phyloP scores from a whole-genome alignment of 2,113 vertebrate species.

The Semnopithecus entellus region DNA sequence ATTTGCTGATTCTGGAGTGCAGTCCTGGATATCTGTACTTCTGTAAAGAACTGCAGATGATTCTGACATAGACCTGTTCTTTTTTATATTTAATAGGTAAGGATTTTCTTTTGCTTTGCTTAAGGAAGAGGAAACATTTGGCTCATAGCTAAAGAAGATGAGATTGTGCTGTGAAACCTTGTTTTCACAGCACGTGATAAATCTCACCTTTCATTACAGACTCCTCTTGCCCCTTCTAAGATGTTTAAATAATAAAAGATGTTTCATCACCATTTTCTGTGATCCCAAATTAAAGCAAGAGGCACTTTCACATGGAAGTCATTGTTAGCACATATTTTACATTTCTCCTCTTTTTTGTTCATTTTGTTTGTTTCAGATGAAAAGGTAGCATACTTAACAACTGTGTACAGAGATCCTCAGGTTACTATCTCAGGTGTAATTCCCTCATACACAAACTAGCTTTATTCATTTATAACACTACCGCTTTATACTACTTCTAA shows the following conservation, averaged over 20 bases:
- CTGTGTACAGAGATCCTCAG: background rate
- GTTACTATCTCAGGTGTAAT: background rate
- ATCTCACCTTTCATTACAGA: background rate
- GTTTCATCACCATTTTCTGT: background rate
- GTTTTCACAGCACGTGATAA: background rate
- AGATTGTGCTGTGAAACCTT: background rate
- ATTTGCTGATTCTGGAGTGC: background rate
- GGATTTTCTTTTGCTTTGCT: background rate
- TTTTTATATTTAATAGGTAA: background rate
- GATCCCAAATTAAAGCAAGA: slow-evolving; percentile 45
- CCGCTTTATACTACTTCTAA: background rate
- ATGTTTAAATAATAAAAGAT: slow-evolving; percentile 1
- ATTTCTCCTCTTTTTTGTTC: background rate
- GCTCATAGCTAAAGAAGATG: background rate
- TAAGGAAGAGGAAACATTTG: background rate
- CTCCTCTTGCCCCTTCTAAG: background rate
- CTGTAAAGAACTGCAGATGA: background rate
- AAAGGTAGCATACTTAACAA: background rate
- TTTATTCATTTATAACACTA: background rate
- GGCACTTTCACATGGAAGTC: slow-evolving; percentile 26
- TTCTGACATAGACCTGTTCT: background rate
- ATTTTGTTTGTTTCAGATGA: slow-evolving; percentile 43
- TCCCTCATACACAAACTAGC: background rate
- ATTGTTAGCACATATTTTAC: background rate
- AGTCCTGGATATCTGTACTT: background rate